phyloP scores from a whole-genome alignment of 2,888 invertebrate species.

The Synanthedon vespiformis region DNA sequence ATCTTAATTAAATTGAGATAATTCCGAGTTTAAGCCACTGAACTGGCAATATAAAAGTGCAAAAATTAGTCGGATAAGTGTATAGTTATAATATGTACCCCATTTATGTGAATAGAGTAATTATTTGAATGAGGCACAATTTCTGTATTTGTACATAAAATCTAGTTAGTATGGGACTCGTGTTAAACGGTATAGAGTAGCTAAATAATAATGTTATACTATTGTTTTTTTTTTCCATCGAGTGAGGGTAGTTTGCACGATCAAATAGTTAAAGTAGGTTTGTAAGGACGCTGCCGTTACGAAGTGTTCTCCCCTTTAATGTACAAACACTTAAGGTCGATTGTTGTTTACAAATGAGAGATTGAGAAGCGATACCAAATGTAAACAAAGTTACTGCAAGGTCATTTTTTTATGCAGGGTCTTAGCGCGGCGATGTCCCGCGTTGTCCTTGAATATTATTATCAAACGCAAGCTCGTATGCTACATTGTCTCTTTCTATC shows the following conservation, averaged over 20 bases:
- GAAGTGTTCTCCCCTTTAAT: conserved; percentile 19
- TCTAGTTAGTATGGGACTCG: conserved; percentile 45
- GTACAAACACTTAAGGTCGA: conserved; percentile 36
- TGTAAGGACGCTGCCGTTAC: background rate
- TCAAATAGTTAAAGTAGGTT: background rate
- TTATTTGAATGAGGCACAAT: conserved; percentile 60
- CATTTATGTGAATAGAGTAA: conserved; percentile 57
- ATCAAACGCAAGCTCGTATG: too few species aligned
- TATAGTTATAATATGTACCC: conserved; percentile 54
- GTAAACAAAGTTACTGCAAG: too few species aligned
- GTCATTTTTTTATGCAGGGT: too few species aligned
- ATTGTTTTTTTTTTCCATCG: background rate
- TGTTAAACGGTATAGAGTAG: conserved; percentile 21
- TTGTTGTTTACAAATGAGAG: conserved; percentile 34
- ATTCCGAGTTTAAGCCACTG: conserved; percentile 65
- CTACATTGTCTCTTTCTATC: too few species aligned
- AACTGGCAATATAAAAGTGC: conserved; percentile 66
- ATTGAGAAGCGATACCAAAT: too few species aligned
- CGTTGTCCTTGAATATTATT: too few species aligned
- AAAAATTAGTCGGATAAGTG: conserved; percentile 61
- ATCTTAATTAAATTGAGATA: conserved; percentile 67
- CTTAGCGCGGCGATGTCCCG: too few species aligned
- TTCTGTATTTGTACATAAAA: conserved; percentile 56
- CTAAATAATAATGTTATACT: background rate
- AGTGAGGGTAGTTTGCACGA: background rate